A percentile compares a stretch with the other conserved stretches of the same genome.
Evolutionary conservation across 1,140 invertebrate species (phyloP).

Genomic region (Zaprionus ghesquierei): DNA sequence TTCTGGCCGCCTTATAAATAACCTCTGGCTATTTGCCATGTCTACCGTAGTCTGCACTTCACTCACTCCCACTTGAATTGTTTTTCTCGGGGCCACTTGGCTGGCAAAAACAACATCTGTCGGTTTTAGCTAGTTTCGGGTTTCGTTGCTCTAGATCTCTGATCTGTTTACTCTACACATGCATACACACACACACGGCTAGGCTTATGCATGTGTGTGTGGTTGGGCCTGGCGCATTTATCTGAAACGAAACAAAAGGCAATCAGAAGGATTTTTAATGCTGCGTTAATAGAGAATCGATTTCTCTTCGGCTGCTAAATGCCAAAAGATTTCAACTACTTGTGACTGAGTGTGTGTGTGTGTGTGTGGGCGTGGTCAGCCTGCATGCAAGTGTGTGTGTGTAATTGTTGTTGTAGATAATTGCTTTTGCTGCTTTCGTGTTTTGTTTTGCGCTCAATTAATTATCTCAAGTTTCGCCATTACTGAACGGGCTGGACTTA

Average conservation of each 20-base stretch:
- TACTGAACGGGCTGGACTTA: constrained; percentile 66
- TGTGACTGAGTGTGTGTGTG: background rate
- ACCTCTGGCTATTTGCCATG: constrained; percentile 48
- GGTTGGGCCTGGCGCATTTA: constrained; percentile 45
- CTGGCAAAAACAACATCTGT: constrained; percentile 51
- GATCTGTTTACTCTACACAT: background rate
- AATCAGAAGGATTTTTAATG: constrained; percentile 74
- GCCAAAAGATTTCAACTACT: constrained; percentile 67
- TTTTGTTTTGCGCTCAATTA: constrained; percentile 78
- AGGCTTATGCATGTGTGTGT: constrained; percentile 1
- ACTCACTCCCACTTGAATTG: constrained; percentile 3
- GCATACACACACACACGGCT: background rate
- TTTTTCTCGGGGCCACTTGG: constrained; percentile 12
- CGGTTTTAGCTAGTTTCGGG: constrained; percentile 10
- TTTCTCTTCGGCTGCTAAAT: constrained; percentile 73
- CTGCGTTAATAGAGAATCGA: constrained; percentile 75
- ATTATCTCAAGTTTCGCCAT: constrained; percentile 76
- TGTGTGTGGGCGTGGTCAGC: constrained; percentile 7
- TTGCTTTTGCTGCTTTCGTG: constrained; percentile 72
- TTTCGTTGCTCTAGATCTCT: constrained; percentile 30
- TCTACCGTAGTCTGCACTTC: background rate
- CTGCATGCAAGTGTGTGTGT: constrained; percentile 16
- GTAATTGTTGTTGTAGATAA: constrained; percentile 68
- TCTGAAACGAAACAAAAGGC: constrained; percentile 75
- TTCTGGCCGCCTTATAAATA: constrained; percentile 42